Evolutionary conservation across 1,140 invertebrate genomes (phyloP).

Genomic region (Paraescarpia echinospica): DNA sequence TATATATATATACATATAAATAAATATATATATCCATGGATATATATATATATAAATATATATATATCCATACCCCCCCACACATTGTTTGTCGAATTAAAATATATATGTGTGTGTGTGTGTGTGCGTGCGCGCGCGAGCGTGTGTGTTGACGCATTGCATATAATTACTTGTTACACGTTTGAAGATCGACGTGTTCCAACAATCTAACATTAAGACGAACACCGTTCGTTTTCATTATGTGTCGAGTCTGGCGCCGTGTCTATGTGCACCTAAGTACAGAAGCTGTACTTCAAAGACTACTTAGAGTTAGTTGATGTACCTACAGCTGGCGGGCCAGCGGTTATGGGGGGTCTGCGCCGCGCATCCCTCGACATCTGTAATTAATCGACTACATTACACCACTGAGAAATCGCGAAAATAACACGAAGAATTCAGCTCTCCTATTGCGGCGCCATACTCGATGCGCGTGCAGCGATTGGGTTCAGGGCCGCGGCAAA

Average conservation of each 20-base stretch:
- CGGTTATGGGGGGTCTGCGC: not conserved
- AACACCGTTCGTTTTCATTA: not conserved
- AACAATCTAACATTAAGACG: too few relatives aligned
- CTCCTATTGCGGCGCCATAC: not conserved
- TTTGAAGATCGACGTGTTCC: not conserved
- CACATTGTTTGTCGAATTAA: too few relatives aligned
- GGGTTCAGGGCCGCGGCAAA: not conserved
- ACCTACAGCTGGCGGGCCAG: not conserved
- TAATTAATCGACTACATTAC: not conserved
- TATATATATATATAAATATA: too few relatives aligned
- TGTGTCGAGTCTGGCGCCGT: not conserved
- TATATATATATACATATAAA: too few relatives aligned
- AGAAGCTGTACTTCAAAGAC: not conserved
- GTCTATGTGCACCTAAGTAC: not conserved
- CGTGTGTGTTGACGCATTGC: too few relatives aligned
- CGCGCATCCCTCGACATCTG: not conserved
- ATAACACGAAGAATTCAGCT: not conserved
- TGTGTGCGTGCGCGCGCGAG: too few relatives aligned
- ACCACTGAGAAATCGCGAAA: not conserved
- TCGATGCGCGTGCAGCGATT: not conserved
- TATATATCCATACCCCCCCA: too few relatives aligned
- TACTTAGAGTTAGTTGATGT: not conserved
- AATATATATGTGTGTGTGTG: too few relatives aligned
- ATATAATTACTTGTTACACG: not conserved
- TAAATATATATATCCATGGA: too few relatives aligned